Evolutionary conservation across 2,888 invertebrate species (phyloP).

Genomic region (Odontomyia ornata): DNA sequence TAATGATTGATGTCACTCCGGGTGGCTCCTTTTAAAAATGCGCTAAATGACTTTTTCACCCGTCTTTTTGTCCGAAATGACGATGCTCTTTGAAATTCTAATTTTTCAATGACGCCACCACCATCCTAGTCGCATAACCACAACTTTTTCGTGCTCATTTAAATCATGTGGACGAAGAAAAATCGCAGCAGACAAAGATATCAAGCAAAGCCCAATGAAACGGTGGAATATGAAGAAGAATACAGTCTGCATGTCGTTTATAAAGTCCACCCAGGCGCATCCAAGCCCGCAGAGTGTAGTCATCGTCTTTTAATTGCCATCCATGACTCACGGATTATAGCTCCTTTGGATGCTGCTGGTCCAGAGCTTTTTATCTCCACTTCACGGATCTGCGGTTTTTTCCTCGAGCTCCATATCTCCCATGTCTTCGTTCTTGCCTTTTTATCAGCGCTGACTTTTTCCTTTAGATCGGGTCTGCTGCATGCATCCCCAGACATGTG

Average conservation of each 20-base stretch:
- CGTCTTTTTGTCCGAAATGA: background rate
- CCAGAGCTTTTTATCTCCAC: constrained; percentile 9
- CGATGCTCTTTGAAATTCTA: constrained; percentile 36
- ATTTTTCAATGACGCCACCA: constrained; percentile 35
- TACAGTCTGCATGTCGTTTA: background rate
- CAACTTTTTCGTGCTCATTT: constrained; percentile 19
- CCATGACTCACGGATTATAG: constrained; percentile 40
- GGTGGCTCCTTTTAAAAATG: constrained; percentile 53
- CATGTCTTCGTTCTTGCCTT: background rate
- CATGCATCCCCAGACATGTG: background rate
- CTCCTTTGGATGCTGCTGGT: constrained; percentile 15
- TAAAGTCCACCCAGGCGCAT: constrained; percentile 11
- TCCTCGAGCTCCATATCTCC: background rate
- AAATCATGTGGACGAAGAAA: background rate
- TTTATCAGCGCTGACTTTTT: background rate
- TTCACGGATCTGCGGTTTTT: constrained; percentile 4
- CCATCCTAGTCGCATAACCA: background rate
- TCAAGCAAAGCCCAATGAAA: background rate
- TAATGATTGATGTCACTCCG: constrained; percentile 56
- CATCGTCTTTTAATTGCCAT: constrained; percentile 42
- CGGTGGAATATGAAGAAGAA: background rate
- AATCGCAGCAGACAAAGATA: background rate
- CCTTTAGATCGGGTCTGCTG: background rate
- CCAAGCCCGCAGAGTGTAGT: constrained; percentile 18
- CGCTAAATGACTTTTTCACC: background rate